Base-by-base conservation (phyloP, 2,797 vertebrate genomes). In the Cossypha dichroa region DNA sequence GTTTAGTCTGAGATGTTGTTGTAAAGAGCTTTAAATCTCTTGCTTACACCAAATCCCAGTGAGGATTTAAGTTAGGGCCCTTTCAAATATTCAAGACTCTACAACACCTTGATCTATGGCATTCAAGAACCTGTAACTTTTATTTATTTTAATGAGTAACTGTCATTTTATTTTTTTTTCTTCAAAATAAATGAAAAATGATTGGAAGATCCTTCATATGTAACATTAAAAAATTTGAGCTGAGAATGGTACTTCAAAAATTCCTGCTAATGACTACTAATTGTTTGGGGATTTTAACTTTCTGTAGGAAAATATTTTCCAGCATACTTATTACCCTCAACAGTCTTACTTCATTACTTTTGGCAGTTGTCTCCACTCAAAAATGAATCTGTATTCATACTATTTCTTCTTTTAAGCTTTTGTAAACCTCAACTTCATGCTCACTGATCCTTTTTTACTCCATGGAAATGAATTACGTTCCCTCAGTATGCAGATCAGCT, bases 401-500 rank as follows among this genome's bases (percentile, higher is more conserved):
- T 85, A 68, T 64, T 90, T 36, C 52, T 93, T 85, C 52, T 69
- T 20, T 81, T 93, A 81, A 87, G 93, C 51, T 66, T 76, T 93
- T 92, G 63, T 90, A 94, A 88, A 51, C 23, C 52, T 94, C 88
- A 79, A 5, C 38, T 93, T 82, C 56, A 58, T 85, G 75, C 21
- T 41, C 18, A 36, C 11, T 60, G 34, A 73, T 64, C 81, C 33
- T 88, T 85, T 94, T 95, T 90, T 70, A 92, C 83, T 90, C 75
- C 88, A 85, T 77, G 54, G 60, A 94, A 95, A 96, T 91, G 11
- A 95, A 85, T 82, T 95, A 34, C 41, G 63, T 85, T 95, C 69
- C 38, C 13, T 86, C 31, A 5, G 12, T 69, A 87, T 96, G 80
- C 33, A 94, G 26, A 94, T n/a, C 79, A 70, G 38, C 48, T 90